Evolutionary conservation across 2,113 vertebrate species (phyloP).

Genomic region (Chaenogobius annularis): DNA sequence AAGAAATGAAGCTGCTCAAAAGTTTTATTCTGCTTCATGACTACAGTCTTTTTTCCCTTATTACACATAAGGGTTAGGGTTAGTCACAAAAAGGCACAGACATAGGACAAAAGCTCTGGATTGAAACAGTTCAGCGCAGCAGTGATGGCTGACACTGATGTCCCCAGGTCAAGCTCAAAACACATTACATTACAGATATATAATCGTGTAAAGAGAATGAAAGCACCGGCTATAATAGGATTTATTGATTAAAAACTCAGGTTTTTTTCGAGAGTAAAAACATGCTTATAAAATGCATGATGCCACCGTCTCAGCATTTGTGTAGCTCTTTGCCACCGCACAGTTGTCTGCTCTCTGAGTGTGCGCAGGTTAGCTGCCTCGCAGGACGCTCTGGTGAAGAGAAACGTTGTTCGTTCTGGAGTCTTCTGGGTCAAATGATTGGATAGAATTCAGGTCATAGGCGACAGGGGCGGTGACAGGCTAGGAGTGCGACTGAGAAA

Average conservation of each 20-base stretch:
- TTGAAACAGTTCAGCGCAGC: too few species aligned
- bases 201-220: neutral
- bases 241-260: neutral
- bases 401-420: neutral
- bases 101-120: too few species aligned
- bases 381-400: neutral
- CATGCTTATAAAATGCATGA: slow-evolving; percentile 44
- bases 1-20: too few species aligned
- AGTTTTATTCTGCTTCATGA: too few species aligned
- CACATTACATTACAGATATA: too few species aligned
- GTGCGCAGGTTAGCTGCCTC: neutral
- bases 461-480: slow-evolving; percentile 38
- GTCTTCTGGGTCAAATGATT: neutral
- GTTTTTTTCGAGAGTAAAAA: slow-evolving; percentile 43
- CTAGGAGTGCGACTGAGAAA: slow-evolving; percentile 55
- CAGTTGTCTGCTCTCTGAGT: neutral
- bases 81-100: neutral
- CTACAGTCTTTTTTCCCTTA: neutral
- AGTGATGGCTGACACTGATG: too few species aligned
- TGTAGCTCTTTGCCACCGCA: neutral
- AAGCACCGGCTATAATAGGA: neutral
- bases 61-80: neutral
- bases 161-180: too few species aligned
- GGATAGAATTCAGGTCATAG: slow-evolving; percentile 57
- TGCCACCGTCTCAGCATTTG: slow-evolving; percentile 33